Evolutionary conservation across 2,113 vertebrate species (phyloP), one percentile per base, ranked within the genome.

Genomic region (Erythrocebus patas): DNA sequence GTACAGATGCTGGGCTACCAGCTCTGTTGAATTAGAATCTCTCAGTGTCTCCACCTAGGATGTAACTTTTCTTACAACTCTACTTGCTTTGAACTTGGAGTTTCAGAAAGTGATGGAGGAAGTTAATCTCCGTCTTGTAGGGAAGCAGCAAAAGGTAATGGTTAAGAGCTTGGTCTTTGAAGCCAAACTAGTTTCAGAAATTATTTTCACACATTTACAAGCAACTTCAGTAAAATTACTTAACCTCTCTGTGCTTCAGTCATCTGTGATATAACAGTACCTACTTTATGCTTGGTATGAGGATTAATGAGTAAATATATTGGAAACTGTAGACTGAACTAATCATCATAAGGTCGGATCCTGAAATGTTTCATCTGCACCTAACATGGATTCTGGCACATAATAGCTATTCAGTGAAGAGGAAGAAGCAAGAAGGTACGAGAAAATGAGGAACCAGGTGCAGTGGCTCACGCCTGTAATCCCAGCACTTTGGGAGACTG

Each of bases 181-280:
- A 95, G 27, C 70, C 64, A 81, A 64, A 22, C 68, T 76, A 16
- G 40, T 97, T 97, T 93, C 18, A 89, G 59, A 94, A 95, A 30
- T 25, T 87, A n/a, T 52, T 30, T 92, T 85, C 14, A 57, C 16
- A 6, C 7, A n/a, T 40, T 86, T 92, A 25, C 2, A 81, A 18
- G 43, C 81, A 48, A 87, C 25, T 70, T 92, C 2, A 70, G 55
- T 52, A 27, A 64, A 50, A 76, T 88, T 87, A 70, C 48, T 38
- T 90, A 81, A 72, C 3, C n/a, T 87, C 14, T 43, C 43, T 48
- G 75, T 48, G 43, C 75, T 89, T 85, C 40, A 30, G 43, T 89
- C 16, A 14, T 86, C 38, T 93, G 40, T 88, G 80, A 59, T 66
- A 81, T 23, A 66, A 70, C 75, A 91, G 22, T 79, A 20, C 68